A percentile compares a stretch with the other conserved stretches of the same genome.
phyloP scores from a whole-genome alignment of 2,888 invertebrate genomes.

The Idaea dimidiata region DNA sequence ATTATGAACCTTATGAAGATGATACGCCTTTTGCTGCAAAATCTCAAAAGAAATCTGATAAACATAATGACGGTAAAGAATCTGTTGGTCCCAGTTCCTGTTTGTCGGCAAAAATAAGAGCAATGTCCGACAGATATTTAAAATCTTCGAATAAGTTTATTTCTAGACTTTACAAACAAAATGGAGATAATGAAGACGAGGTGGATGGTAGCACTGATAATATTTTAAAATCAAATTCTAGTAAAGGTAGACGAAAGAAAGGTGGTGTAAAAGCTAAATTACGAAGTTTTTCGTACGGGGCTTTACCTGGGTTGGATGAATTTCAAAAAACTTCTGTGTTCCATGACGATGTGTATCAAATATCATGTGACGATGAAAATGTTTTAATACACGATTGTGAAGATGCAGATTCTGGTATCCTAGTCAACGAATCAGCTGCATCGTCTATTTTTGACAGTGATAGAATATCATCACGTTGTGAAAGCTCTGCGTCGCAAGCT shows the following conservation, averaged over 20 bases:
- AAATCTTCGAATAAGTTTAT: constrained; percentile 85
- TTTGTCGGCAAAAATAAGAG: constrained; percentile 84
- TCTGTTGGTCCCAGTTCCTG: constrained; percentile 81
- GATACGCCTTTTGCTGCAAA: constrained; percentile 51
- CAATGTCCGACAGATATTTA: constrained; percentile 87
- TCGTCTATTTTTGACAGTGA: constrained; percentile 83
- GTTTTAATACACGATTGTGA: constrained; percentile 82
- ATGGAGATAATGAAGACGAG: constrained; percentile 57
- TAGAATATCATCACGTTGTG: constrained; percentile 75
- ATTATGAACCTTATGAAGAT: constrained; percentile 65
- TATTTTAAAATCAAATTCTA: constrained; percentile 52
- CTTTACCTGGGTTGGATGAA: constrained; percentile 86
- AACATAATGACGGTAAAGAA: constrained; percentile 70
- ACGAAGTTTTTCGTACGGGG: constrained; percentile 88
- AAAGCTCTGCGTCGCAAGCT: constrained; percentile 75
- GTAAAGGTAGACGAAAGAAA: constrained; percentile 65
- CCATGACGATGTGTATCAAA: constrained; percentile 80
- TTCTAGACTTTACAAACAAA: constrained; percentile 83
- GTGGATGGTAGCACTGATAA: constrained; percentile 49
- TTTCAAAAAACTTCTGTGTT: constrained; percentile 83
- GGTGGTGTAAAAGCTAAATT: constrained; percentile 77
- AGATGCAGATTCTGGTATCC: constrained; percentile 88
- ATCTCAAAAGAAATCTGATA: constrained; percentile 75
- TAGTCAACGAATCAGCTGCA: constrained; percentile 86
- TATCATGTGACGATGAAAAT: constrained; percentile 77